Evolutionary conservation across 2,797 vertebrate species (phyloP).

Genomic region (Sciurus carolinensis): DNA sequence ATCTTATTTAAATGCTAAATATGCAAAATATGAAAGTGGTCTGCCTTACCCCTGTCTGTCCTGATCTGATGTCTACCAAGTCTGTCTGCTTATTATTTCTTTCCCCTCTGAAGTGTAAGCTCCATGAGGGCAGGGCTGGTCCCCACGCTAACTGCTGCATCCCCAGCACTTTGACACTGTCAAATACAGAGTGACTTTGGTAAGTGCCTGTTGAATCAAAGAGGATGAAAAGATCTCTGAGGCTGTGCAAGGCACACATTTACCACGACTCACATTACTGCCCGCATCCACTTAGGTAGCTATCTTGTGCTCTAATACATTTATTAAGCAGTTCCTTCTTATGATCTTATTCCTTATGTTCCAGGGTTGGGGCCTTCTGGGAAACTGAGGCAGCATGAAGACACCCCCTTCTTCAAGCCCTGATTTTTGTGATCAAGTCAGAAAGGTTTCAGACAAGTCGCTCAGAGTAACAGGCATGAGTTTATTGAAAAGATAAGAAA

Average conservation of each 20-base stretch:
- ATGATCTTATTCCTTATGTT: not conserved
- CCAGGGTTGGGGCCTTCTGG: too few species aligned
- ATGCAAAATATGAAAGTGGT: not conserved
- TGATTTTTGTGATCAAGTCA: too few species aligned
- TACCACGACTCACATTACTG: too few species aligned
- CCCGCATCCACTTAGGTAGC: not conserved
- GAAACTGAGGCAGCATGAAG: too few species aligned
- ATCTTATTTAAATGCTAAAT: not conserved
- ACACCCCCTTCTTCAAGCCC: too few species aligned
- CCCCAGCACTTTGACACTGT: not conserved
- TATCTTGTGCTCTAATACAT: not conserved
- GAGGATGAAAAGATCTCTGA: not conserved
- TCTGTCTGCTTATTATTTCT: not conserved
- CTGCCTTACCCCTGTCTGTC: not conserved
- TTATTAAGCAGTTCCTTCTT: not conserved
- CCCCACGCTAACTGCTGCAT: not conserved
- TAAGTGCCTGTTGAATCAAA: not conserved
- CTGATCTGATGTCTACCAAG: not conserved
- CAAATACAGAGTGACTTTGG: not conserved
- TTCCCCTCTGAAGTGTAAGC: not conserved
- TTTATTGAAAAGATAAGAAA: too few species aligned
- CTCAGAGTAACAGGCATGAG: too few species aligned
- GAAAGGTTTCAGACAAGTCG: too few species aligned
- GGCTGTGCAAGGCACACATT: not conserved
- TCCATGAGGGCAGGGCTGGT: fast-evolving